A percentile compares a stretch with the other conserved stretches of the same genome.
Evolutionary conservation across 2,113 vertebrate genomes (phyloP).

Genomic region (Brachypodius melanocephalos): DNA sequence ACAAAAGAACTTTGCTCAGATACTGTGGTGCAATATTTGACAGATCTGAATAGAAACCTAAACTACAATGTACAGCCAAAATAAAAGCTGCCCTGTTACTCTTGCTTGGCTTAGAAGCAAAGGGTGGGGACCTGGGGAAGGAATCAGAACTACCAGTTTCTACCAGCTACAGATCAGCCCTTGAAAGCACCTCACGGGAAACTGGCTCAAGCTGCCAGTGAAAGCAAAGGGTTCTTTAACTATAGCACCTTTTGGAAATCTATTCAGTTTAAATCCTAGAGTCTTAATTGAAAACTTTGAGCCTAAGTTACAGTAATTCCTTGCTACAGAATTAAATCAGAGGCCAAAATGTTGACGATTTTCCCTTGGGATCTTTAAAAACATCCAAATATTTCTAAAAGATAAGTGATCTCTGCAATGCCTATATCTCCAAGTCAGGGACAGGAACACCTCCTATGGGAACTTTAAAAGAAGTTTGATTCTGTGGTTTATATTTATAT

Average conservation of each 20-base stretch:
- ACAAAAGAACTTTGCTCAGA: not conserved
- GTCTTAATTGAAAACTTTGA: not conserved
- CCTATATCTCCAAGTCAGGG: not conserved
- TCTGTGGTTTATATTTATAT: not conserved
- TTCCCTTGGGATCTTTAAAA: not conserved
- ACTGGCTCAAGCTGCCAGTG: not conserved
- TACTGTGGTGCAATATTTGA: not conserved
- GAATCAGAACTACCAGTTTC: not conserved
- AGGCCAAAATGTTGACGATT: not conserved
- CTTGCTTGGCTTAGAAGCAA: not conserved
- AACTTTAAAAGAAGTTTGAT: not conserved
- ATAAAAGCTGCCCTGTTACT: not conserved
- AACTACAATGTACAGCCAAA: not conserved
- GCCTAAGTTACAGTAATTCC: not conserved
- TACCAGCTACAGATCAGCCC: not conserved
- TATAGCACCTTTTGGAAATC: not conserved
- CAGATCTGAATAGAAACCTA: not conserved
- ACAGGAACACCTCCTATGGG: not conserved
- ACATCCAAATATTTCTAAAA: not conserved
- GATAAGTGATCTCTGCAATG: not conserved
- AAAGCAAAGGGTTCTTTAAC: not conserved
- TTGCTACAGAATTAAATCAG: not conserved
- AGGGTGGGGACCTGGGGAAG: not conserved
- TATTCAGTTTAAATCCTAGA: not conserved
- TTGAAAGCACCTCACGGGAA: not conserved